Evolutionary conservation across 2,888 invertebrate genomes (phyloP).

Genomic region (Melanargia galathea): DNA sequence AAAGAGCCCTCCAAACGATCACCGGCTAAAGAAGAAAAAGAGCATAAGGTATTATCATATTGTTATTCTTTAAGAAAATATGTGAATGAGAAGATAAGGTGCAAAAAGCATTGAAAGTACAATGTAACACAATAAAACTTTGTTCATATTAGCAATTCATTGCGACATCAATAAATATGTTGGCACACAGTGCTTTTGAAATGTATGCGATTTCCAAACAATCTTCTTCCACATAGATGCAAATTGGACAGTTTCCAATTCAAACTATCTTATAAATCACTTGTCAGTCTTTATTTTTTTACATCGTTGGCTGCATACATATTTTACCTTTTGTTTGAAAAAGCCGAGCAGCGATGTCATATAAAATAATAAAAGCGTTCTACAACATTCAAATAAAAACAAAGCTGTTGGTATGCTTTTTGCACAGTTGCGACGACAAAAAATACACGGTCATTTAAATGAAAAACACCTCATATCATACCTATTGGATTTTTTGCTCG

Average conservation of each 20-base stretch:
- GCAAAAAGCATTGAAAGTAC: constrained; percentile 9
- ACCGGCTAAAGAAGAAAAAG: constrained; percentile 58
- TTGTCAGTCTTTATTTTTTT: constrained; percentile 35
- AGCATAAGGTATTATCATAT: constrained; percentile 58
- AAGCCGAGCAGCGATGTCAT: constrained; percentile 12
- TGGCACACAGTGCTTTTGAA: constrained; percentile 35
- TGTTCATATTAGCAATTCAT: constrained; percentile 31
- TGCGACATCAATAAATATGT: constrained; percentile 37
- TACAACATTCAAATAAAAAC: constrained; percentile 20
- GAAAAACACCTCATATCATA: constrained; percentile 13
- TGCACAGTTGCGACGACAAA: constrained; percentile 12
- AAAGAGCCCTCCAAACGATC: constrained; percentile 62
- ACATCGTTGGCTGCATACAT: constrained; percentile 27
- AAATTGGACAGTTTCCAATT: constrained; percentile 41
- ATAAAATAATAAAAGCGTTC: constrained; percentile 23
- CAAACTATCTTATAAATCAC: constrained; percentile 39
- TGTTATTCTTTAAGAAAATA: constrained; percentile 14
- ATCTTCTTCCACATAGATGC: constrained; percentile 38
- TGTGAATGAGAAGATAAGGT: constrained; percentile 8
- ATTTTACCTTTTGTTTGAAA: constrained; percentile 25
- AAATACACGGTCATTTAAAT: constrained; percentile 17
- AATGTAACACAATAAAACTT: constrained; percentile 20
- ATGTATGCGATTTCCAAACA: constrained; percentile 40
- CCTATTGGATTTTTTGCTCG: constrained; percentile 17
- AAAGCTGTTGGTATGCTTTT: constrained; percentile 21